phyloP scores from a whole-genome alignment of 2,797 vertebrate genomes.

The Graptemys geographica region DNA sequence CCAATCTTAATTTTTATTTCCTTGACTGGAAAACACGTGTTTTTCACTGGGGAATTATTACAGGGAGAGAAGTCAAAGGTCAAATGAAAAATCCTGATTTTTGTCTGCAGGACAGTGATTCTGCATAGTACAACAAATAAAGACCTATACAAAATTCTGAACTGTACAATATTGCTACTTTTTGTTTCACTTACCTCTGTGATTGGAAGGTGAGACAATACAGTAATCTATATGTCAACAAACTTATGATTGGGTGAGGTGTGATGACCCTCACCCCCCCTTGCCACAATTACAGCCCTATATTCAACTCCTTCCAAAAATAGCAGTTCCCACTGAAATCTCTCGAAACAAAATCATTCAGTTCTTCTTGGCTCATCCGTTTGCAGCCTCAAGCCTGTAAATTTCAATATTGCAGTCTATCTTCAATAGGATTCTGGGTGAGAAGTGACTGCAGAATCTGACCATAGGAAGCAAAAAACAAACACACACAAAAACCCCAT shows the following conservation, averaged over 20 bases:
- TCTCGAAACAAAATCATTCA: not conserved
- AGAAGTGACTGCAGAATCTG: not conserved
- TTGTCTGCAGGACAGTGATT: not conserved
- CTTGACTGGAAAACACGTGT: not conserved
- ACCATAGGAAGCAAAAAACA: not conserved
- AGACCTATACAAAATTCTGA: not conserved
- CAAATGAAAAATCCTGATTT: not conserved
- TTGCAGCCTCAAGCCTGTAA: not conserved
- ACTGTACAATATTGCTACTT: not conserved
- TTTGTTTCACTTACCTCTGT: not conserved
- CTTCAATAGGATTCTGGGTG: not conserved
- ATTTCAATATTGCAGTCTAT: not conserved
- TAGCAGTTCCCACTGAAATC: not conserved
- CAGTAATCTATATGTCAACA: not conserved
- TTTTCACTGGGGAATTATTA: not conserved
- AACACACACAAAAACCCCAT: too few species aligned
- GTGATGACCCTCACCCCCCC: not conserved
- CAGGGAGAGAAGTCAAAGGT: not conserved
- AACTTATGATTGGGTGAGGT: not conserved
- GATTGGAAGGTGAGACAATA: not conserved
- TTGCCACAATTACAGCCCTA: not conserved
- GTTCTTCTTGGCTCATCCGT: not conserved
- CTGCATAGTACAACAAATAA: not conserved
- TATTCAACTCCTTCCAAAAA: not conserved
- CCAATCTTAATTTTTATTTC: not conserved